phyloP scores from a whole-genome alignment of 2,888 invertebrate genomes.

The Pachydiplax longipennis region DNA sequence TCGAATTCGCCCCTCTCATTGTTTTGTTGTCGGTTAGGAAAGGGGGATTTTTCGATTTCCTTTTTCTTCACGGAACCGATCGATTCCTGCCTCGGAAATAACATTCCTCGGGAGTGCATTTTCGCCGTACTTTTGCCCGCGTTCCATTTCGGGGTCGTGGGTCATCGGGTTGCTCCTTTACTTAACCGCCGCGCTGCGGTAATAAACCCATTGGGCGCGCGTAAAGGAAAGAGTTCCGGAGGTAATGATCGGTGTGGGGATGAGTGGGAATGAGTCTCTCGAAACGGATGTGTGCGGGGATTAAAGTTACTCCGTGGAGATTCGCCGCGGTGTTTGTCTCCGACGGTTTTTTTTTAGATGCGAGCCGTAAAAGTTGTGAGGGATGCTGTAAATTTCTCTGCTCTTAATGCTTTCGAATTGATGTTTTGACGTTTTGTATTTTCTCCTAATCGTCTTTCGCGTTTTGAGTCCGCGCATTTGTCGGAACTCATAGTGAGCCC shows the following conservation, averaged over 20 bases:
- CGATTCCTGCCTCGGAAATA: neutral
- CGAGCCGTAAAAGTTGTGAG: too few species aligned
- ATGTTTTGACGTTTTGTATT: too few species aligned
- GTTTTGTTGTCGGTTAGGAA: slow-evolving; percentile 22
- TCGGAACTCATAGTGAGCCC: too few species aligned
- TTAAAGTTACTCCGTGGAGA: neutral
- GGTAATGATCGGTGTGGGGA: neutral
- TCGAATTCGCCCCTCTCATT: neutral
- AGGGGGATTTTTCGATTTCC: neutral
- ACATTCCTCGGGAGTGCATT: neutral
- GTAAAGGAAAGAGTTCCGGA: neutral
- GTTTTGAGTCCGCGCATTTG: too few species aligned
- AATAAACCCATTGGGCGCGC: neutral
- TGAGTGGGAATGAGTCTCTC: neutral
- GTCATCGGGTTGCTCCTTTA: neutral
- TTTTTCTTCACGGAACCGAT: neutral
- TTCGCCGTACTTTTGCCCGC: neutral
- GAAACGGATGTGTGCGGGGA: neutral
- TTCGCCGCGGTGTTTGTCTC: neutral
- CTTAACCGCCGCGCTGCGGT: neutral
- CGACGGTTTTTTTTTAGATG: neutral
- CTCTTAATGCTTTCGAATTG: too few species aligned
- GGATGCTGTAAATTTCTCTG: too few species aligned
- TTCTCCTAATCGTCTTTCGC: too few species aligned
- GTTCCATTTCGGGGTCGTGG: neutral